Evolutionary conservation across 2,113 vertebrate genomes (phyloP).

Genomic region (Neoarius graeffei): DNA sequence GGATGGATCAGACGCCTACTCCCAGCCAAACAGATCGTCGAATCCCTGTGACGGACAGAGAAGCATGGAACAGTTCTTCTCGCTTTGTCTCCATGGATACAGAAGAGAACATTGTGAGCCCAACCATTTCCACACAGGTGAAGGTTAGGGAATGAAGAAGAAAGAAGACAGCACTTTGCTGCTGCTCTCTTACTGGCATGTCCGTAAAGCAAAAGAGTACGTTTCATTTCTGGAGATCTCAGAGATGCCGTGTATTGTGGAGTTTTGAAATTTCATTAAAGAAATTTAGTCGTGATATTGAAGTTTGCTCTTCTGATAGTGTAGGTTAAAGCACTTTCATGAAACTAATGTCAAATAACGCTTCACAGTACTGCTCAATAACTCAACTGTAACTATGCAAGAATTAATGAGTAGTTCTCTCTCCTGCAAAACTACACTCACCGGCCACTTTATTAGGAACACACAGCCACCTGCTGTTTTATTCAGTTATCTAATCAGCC

Average conservation of each 20-base stretch:
- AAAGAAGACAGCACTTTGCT: constrained; percentile 10
- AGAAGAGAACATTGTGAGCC: constrained; percentile 71
- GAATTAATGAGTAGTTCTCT: not conserved
- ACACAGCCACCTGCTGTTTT: no score
- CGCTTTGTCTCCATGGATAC: constrained; percentile 63
- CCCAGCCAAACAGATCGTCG: constrained; percentile 64
- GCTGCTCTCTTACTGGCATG: constrained; percentile 31
- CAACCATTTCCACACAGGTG: constrained; percentile 85
- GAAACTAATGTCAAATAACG: not conserved
- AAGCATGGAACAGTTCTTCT: constrained; percentile 37
- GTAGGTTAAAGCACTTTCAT: not conserved
- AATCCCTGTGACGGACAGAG: constrained; percentile 63
- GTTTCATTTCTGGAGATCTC: constrained; percentile 10
- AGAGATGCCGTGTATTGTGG: not conserved
- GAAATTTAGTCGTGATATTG: not conserved
- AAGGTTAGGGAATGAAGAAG: constrained; percentile 24
- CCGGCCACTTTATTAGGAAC: no score
- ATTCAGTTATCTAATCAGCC: no score
- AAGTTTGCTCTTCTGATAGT: not conserved
- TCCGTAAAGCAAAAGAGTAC: not conserved
- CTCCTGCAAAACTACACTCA: no score
- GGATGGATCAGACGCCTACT: constrained; percentile 72
- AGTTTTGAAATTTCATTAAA: not conserved
- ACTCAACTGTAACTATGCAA: not conserved
- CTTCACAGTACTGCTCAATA: not conserved